Evolutionary conservation across 2,888 invertebrate genomes (phyloP), one percentile per base, ranked within the genome.

Genomic region (Ectropis crepuscularia): DNA sequence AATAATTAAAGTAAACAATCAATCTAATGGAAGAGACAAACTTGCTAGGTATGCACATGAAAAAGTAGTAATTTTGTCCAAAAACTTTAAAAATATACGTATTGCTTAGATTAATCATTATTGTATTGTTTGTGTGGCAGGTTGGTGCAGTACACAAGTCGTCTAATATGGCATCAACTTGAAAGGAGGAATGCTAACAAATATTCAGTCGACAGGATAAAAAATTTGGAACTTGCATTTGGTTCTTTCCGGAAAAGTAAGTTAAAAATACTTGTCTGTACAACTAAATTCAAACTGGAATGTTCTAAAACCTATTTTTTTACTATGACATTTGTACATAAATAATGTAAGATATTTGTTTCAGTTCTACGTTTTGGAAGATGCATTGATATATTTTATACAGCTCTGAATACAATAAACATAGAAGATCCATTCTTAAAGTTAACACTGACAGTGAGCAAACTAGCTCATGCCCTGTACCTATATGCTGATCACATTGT

Each of bases 161-260:
- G 96, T 67, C 93, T 97, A 41, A 83, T 96, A 67, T 97, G 97
- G 97, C 96, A 97, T 85, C 94, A 95, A 65, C 83, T 97, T 57
- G 94, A 96, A 81, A 93, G 94, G 75, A 93, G 90, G 60, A 86
- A 93, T 71, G 92, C 94, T 42, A 94, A 94, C 74, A 94, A 95
- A 76, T 94, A 95, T 61, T 93, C 95, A 36, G 94, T 96, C 9
- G 95, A 96, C 73, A 94, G 95, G 76, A 93, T 98, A 42, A 97
- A 97, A 89, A 96, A 95, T 67, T 89, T 98, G 53, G 98, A 98
- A 86, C 95, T 95, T 74, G 95, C 96, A 63, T 94, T 98, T 61
- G 96, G 97, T 80, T 96, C 97, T 62, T 97, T 97, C 77, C 94
- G 98, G 80, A 97, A 97, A 94, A 93, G 98, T 98, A 94, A 79